phyloP scores from a whole-genome alignment of 2,888 invertebrate genomes.

The Lochmaea capreae region DNA sequence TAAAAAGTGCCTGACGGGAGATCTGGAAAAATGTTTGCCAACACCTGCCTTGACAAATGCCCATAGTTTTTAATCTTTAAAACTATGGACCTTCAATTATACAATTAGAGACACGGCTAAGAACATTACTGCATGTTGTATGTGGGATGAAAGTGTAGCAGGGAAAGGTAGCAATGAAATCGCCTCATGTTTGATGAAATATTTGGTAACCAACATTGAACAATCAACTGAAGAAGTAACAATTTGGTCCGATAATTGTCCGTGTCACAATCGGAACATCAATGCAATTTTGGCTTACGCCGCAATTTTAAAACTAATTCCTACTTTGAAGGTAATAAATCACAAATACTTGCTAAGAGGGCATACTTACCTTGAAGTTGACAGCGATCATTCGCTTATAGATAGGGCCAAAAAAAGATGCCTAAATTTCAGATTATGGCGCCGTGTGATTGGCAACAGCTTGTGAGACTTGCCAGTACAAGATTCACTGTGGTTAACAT shows the following conservation, averaged over 20 bases:
- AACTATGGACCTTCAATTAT: conserved; percentile 47
- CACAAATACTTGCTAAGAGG: conserved; percentile 41
- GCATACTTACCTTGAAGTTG: conserved; percentile 41
- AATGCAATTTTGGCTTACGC: neutral
- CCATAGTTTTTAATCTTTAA: conserved; percentile 46
- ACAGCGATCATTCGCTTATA: conserved; percentile 36
- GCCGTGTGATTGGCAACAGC: conserved; percentile 38
- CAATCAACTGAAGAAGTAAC: conserved; percentile 11
- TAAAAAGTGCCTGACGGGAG: conserved; percentile 13
- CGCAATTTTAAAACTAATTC: neutral
- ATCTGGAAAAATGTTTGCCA: conserved; percentile 46
- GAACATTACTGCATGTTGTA: conserved; percentile 31
- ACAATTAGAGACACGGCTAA: conserved; percentile 35
- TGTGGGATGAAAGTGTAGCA: conserved; percentile 43
- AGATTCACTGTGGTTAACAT: conserved; percentile 36
- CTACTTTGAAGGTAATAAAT: conserved; percentile 35
- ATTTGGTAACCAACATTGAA: neutral
- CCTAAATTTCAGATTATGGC: conserved; percentile 19
- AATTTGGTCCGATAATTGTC: conserved; percentile 32
- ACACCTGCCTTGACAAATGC: conserved; percentile 42
- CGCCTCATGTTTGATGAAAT: conserved; percentile 45
- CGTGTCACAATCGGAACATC: conserved; percentile 11
- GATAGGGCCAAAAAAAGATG: conserved; percentile 34
- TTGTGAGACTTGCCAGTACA: conserved; percentile 6
- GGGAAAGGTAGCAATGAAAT: conserved; percentile 45